Conservation (phyloP, 2,113 vertebrate species). For the Rhineura floridana region DNA sequence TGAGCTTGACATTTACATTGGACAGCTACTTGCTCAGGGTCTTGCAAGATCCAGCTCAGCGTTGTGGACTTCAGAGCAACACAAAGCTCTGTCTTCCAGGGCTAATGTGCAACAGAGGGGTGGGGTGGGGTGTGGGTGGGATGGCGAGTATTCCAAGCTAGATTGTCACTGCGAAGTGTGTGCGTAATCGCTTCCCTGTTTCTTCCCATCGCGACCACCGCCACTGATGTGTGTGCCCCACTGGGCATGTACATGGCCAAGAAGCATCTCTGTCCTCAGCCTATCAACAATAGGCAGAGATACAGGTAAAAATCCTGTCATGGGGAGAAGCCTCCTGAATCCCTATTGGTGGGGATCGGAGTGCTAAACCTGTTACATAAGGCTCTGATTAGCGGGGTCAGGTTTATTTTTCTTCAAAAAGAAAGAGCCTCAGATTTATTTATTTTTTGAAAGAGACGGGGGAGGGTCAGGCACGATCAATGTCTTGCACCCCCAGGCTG, state of each 20-base stretch:
- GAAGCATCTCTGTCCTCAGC: background rate
- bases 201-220: background rate
- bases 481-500: background rate
- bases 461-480: background rate
- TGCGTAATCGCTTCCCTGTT: background rate
- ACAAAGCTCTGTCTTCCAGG: background rate
- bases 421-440: background rate
- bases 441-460: background rate
- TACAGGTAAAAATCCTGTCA: background rate
- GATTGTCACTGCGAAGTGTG: background rate
- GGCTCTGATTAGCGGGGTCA: too few relatives aligned
- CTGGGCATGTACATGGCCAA: background rate
- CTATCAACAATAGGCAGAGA: background rate
- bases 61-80: background rate
- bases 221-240: background rate
- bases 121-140: background rate
- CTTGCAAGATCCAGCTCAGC: too few relatives aligned
- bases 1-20: background rate
- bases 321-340: background rate
- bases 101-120: background rate
- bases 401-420: background rate
- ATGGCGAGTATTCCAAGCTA: background rate
- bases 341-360: background rate
- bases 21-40: background rate
- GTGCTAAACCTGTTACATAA: background rate